A percentile compares a stretch with the other conserved stretches of the same genome.
Evolutionary conservation across 53 echinoderm and acorn worm species (phyloP).

Genomic region (Henricia sp.): DNA sequence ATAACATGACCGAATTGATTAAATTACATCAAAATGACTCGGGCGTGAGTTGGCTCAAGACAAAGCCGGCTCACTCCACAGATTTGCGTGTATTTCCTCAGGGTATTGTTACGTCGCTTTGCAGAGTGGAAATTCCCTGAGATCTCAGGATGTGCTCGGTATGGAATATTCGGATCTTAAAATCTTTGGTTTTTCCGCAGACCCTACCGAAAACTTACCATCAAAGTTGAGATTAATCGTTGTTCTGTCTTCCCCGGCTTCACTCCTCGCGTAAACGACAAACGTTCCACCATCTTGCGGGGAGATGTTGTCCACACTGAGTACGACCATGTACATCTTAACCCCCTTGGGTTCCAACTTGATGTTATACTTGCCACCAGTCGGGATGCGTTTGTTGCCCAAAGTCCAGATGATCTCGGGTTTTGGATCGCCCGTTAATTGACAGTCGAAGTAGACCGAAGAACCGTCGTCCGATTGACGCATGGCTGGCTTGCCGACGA

Average conservation of each 20-base stretch:
- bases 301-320: constrained; percentile 78
- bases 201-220: too few relatives aligned
- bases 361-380: constrained; percentile 81
- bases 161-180: too few relatives aligned
- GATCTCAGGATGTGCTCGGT: too few relatives aligned
- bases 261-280: constrained; percentile 73
- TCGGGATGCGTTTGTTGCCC: constrained; percentile 69
- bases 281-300: constrained; percentile 94
- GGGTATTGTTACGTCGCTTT: too few relatives aligned
- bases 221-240: constrained; percentile 99
- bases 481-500: constrained; percentile 84
- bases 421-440: constrained; percentile 72
- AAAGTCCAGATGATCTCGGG: constrained; percentile 83
- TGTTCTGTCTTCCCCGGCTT: constrained; percentile 75
- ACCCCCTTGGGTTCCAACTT: constrained; percentile 66
- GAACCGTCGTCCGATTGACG: constrained; percentile 88
- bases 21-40: too few relatives aligned
- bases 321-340: constrained; percentile 65
- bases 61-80: too few relatives aligned
- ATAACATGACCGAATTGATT: too few relatives aligned
- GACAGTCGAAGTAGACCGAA: constrained; percentile 74
- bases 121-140: too few relatives aligned
- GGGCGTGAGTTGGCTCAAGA: too few relatives aligned
- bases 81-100: too few relatives aligned
- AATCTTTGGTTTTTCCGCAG: too few relatives aligned